phyloP scores from a whole-genome alignment of 2,113 vertebrate species.

The Vicugna pacos region DNA sequence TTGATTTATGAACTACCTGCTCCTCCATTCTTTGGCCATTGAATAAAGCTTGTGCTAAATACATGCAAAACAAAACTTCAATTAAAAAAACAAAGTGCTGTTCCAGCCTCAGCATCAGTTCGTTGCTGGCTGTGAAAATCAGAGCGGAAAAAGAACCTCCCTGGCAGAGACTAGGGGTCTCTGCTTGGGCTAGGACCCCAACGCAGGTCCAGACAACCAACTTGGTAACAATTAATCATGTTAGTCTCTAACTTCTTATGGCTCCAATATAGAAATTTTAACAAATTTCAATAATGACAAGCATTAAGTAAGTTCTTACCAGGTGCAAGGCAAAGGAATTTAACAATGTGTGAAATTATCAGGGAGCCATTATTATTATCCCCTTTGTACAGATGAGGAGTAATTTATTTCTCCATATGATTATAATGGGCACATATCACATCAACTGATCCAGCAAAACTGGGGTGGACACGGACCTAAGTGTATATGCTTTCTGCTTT shows the following conservation, averaged over 20 bases:
- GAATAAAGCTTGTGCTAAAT: not conserved
- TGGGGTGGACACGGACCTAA: not conserved
- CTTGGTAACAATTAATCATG: not conserved
- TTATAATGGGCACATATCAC: not conserved
- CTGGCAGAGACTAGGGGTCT: not conserved
- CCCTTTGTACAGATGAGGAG: not conserved
- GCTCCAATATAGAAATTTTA: not conserved
- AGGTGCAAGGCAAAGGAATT: not conserved
- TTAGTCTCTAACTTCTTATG: constrained; percentile 5
- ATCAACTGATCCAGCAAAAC: not conserved
- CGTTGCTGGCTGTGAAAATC: not conserved
- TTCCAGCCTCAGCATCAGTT: not conserved
- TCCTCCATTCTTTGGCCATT: not conserved
- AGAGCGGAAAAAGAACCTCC: not conserved
- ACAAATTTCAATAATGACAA: not conserved
- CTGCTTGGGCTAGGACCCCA: not conserved
- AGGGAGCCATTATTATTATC: not conserved
- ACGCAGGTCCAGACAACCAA: not conserved
- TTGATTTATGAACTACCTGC: not conserved
- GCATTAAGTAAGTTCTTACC: constrained; percentile 1
- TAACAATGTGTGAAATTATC: not conserved
- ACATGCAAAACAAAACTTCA: too few relatives aligned
- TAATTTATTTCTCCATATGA: constrained; percentile 24
- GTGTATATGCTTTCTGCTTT: not conserved
- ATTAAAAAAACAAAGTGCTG: not conserved